Evolutionary conservation across 1,140 invertebrate species (phyloP).

Genomic region (Polyergus mexicanus): DNA sequence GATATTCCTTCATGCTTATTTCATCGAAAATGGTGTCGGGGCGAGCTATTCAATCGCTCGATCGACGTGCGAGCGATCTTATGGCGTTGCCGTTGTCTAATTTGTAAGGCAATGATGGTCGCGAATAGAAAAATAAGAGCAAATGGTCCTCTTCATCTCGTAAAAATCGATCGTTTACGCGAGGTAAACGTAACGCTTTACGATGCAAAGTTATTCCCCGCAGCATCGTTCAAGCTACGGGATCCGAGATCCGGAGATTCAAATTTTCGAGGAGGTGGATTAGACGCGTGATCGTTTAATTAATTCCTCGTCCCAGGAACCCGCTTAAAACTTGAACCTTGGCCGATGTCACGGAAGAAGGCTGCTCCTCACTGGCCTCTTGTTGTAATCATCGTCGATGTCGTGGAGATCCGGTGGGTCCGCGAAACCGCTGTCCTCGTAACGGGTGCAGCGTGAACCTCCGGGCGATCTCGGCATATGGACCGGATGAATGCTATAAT

Average conservation of each 20-base stretch:
- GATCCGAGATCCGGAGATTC: not conserved
- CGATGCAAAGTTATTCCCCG: not conserved
- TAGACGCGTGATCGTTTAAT: not conserved
- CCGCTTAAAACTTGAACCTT: slow-evolving; percentile 69
- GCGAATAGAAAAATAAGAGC: not conserved
- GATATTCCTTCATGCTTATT: slow-evolving; percentile 4
- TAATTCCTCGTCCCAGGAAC: not conserved
- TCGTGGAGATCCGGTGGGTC: slow-evolving; percentile 83
- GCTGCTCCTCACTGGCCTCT: slow-evolving; percentile 81
- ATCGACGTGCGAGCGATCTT: slow-evolving; percentile 35
- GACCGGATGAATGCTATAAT: slow-evolving; percentile 78
- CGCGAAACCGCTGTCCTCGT: slow-evolving; percentile 82
- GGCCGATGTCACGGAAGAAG: slow-evolving; percentile 82
- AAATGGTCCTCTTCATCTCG: slow-evolving; percentile 30
- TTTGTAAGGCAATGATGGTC: not conserved
- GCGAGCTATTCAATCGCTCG: slow-evolving; percentile 42
- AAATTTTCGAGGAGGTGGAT: not conserved
- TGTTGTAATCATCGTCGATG: slow-evolving; percentile 82
- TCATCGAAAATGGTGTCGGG: not conserved
- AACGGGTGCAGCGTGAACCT: slow-evolving; percentile 82
- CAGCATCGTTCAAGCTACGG: not conserved
- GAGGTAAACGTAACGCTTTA: slow-evolving; percentile 66
- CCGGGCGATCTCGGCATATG: slow-evolving; percentile 82
- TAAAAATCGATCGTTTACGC: slow-evolving; percentile 69
- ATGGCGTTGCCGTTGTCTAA: not conserved